Evolutionary conservation across 2,113 vertebrate species (phyloP).

Genomic region (Scophthalmus maximus): DNA sequence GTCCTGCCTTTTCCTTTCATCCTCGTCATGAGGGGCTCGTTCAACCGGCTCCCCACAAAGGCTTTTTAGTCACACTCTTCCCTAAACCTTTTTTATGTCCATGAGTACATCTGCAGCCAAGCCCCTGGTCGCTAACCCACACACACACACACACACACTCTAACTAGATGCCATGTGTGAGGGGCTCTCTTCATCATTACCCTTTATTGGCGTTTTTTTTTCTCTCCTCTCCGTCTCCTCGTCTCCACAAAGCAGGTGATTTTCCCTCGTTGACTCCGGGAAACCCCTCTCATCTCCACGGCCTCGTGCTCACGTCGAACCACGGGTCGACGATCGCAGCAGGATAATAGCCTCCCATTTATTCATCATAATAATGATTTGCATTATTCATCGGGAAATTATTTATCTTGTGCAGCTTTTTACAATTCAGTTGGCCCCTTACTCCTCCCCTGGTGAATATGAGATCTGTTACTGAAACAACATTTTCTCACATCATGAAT

Average conservation of each 20-base stretch:
- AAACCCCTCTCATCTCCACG: constrained; percentile 53
- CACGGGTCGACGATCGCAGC: constrained; percentile 45
- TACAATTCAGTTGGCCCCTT: constrained; percentile 18
- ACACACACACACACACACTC: constrained; percentile 4
- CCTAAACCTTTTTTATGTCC: constrained; percentile 52
- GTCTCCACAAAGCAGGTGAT: constrained; percentile 66
- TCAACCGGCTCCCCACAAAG: constrained; percentile 61
- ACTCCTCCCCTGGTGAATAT: constrained; percentile 7
- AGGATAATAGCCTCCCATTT: constrained; percentile 64
- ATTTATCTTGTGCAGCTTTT: constrained; percentile 32
- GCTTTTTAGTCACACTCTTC: constrained; percentile 55
- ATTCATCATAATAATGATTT: constrained; percentile 66
- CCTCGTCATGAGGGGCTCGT: constrained; percentile 48
- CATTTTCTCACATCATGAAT: constrained; percentile 17
- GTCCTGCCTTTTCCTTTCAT: constrained; percentile 70
- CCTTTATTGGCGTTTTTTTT: constrained; percentile 58
- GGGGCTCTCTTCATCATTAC: constrained; percentile 49
- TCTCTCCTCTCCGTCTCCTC: constrained; percentile 41
- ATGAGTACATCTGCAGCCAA: constrained; percentile 59
- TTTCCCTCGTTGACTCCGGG: constrained; percentile 65
- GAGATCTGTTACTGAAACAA: constrained; percentile 20
- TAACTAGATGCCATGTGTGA: constrained; percentile 44
- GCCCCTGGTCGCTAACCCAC: constrained; percentile 39
- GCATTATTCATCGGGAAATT: constrained; percentile 70
- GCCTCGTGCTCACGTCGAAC: no score